Base-by-base conservation (phyloP, 2,113 vertebrate genomes). In the Hippotragus niger region DNA sequence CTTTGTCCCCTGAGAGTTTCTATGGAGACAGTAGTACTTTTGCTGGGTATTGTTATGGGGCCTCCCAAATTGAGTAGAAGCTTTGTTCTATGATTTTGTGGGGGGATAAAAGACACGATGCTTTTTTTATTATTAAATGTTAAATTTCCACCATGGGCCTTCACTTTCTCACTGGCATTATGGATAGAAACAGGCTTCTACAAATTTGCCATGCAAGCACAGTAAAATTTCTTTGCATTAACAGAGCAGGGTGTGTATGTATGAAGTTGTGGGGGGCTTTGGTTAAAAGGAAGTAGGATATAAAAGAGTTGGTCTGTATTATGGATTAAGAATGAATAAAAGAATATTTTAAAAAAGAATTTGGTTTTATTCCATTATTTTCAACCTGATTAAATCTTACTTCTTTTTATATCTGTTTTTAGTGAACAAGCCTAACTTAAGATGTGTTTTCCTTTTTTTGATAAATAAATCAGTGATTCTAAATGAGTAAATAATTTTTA, bases 131-230 rank as follows among this genome's bases (percentile, higher is more conserved):
- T 40, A 74, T 40, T 40, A 74, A 71, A 53, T 53, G 88, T 96
- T 19, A 50, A 58, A 47, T 29, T 81, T 94, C 95, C 82, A 23
- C 43, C 58, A 47, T 81, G 17, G 60, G 23, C 60, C 27, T 95
- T 64, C 14, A 67, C 40, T 78, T 98, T 97, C 62, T 94, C 36
- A 78, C 27, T 97, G 98, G 94, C 94, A 93, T 83, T 67, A 21
- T 45, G 29, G 27, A 21, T 83, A 88, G 97, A 97, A 98, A 98
- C 11, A 96, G 40, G 11, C 57, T 92, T 94, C 50, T 88, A 58
- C 87, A 96, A 85, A 93, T 96, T 95, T 86, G 62, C 64, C 95
- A 52, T 27, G 33, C 64, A 92, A 98, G 89, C 82, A 94, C 81
- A 96, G 36, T 96, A 90, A 97, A 96, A 89, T 93, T 74, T 93